phyloP scores from a whole-genome alignment of 2,888 invertebrate genomes.

The Cenopis cana region DNA sequence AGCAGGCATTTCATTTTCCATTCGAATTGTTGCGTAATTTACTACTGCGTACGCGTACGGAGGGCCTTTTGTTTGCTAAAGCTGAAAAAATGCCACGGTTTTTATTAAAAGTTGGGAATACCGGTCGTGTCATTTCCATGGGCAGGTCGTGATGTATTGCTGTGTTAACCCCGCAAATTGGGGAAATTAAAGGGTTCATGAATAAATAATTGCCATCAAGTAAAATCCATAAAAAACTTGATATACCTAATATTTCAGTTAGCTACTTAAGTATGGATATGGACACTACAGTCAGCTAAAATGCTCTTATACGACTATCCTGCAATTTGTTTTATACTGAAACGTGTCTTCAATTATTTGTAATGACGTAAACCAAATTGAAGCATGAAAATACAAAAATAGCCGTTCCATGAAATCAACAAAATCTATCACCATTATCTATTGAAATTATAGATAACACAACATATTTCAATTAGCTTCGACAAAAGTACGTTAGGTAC shows the following conservation, averaged over 20 bases:
- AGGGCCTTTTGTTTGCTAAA: constrained; percentile 71
- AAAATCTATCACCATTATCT: constrained; percentile 50
- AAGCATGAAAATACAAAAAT: constrained; percentile 7
- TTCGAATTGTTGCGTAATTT: constrained; percentile 81
- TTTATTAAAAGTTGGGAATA: constrained; percentile 45
- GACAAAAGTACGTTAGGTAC: constrained; percentile 64
- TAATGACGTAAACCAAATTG: not conserved
- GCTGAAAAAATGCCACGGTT: constrained; percentile 56
- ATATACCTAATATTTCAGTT: no score
- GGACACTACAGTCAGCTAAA: no score
- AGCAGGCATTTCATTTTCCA: constrained; percentile 84
- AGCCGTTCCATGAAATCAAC: not conserved
- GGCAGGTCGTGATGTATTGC: constrained; percentile 43
- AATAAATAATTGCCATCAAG: not conserved
- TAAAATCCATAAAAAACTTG: not conserved
- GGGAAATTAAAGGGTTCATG: constrained; percentile 33
- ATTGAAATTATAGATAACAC: constrained; percentile 57
- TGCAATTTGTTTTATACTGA: no score
- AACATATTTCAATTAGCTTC: constrained; percentile 76
- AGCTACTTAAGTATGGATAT: no score
- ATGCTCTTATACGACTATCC: no score
- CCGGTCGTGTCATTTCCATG: constrained; percentile 43
- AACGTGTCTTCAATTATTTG: not conserved
- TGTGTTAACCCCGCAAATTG: constrained; percentile 30
- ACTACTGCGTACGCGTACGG: constrained; percentile 72